Percentiles rank a stretch among this genome's conserved stretches.
phyloP scores from a whole-genome alignment of 2,888 invertebrate genomes.

The Toxonevra muliebris region DNA sequence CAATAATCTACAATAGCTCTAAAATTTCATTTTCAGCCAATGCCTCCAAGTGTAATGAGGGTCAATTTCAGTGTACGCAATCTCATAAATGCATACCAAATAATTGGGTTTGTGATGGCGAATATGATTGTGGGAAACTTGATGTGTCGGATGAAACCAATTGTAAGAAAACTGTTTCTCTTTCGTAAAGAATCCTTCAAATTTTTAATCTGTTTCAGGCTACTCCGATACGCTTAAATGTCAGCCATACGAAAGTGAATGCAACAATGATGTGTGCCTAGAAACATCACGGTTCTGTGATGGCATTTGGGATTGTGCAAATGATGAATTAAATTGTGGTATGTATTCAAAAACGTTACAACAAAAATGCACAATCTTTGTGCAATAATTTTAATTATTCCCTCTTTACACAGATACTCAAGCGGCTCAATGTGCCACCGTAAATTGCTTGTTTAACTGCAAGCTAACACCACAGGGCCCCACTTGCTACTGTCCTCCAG shows the following conservation, averaged over 20 bases:
- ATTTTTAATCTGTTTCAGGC: constrained; percentile 55
- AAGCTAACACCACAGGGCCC: constrained; percentile 76
- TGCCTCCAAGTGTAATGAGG: constrained; percentile 70
- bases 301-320: constrained; percentile 63
- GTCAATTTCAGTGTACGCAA: constrained; percentile 78
- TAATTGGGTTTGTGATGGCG: constrained; percentile 82
- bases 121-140: constrained; percentile 81
- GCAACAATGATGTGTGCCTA: constrained; percentile 66
- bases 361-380: no score
- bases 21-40: constrained; percentile 63
- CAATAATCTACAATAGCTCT: no score
- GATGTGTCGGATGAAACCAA: constrained; percentile 79
- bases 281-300: constrained; percentile 64
- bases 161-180: constrained; percentile 69
- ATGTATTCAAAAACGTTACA: constrained; percentile 35
- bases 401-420: constrained; percentile 52
- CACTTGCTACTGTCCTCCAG: constrained; percentile 78
- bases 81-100: constrained; percentile 78
- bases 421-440: constrained; percentile 65
- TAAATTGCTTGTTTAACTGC: constrained; percentile 75
- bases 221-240: constrained; percentile 72
- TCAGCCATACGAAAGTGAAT: constrained; percentile 74
- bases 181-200: not conserved
- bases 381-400: not conserved
- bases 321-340: constrained; percentile 64